Base-by-base conservation (phyloP, 2,113 vertebrate genomes). In the Epinephelus cyanopodus region DNA sequence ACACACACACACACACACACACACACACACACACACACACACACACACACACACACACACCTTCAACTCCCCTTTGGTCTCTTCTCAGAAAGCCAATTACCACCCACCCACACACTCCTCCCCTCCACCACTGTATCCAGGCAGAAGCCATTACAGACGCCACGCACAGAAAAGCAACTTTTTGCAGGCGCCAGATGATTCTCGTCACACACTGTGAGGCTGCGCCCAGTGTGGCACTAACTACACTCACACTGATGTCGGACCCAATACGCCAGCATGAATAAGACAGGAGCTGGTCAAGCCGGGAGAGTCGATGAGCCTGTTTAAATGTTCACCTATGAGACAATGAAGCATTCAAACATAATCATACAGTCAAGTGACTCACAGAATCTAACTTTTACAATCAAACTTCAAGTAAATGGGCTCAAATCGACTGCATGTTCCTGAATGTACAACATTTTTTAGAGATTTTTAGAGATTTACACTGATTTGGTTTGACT, bases 61-160 rank as follows among this genome's bases (percentile, higher is more conserved):
- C 25, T 48, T 58, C 39, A 81, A 37, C 11, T 67, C 78, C 67
- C 60, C 67, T 62, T 63, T 33, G 81, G 70, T 37, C 77, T 79
- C 18, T 56, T 79, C 73, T 66, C 66, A 68, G 25, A 76, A 67
- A 87, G 60, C 63, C 84, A 89, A 89, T 89, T 74, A 82, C 72
- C 19, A 45, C 53, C 64, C 39, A 14, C 33, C 29, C 70, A 25
- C 57, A 45, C 57, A 15, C 68, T 21, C 25, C 58, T 12, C 8
- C 61, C 47, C 39, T 7, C 58, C 7, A 15, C 70, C 37, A 2
- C 86, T 86, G 74, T 86, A 74, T 84, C 86, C 65, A 77, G 87
- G 83, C 81, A 88, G 72, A 83, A 82, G 15, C 27, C 78, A 64
- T 47, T 57, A 27, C 19, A 90, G 65, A 48, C 23, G 2, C 29